phyloP scores from a whole-genome alignment of 2,888 invertebrate species.

The Pristionchus japonicus region DNA sequence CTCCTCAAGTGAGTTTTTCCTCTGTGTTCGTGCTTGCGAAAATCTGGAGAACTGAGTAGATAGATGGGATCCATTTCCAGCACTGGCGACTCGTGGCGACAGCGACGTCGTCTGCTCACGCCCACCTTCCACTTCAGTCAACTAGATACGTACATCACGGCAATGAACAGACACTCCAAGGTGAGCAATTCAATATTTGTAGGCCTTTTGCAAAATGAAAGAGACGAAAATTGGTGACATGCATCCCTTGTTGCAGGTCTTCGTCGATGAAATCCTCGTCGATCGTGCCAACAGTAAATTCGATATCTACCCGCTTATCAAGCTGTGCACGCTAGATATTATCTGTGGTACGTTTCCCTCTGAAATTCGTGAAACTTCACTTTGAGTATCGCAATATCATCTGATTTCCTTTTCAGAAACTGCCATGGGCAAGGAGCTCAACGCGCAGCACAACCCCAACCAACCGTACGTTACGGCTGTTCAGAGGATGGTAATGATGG shows the following conservation, averaged over 20 bases:
- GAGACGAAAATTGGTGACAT: background rate
- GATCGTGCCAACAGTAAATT: background rate
- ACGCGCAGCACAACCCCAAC: slow-evolving; percentile 40
- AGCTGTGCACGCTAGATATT: slow-evolving; percentile 41
- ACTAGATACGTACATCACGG: slow-evolving; percentile 26
- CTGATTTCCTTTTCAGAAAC: slow-evolving; percentile 44
- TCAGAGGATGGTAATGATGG: background rate
- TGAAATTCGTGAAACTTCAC: no score
- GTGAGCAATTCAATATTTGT: background rate
- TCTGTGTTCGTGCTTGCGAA: background rate
- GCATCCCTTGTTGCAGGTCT: no score
- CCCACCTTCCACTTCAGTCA: slow-evolving; percentile 45
- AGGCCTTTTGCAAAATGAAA: background rate
- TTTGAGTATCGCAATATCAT: no score
- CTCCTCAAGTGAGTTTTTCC: slow-evolving; percentile 1
- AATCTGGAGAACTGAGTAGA: no score
- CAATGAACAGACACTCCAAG: slow-evolving; percentile 44
- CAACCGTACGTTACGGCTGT: slow-evolving; percentile 43
- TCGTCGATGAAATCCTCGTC: slow-evolving; percentile 11
- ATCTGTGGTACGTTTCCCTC: slow-evolving; percentile 5
- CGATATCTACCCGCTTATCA: slow-evolving; percentile 42
- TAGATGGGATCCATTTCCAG: no score
- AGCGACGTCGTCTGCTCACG: slow-evolving; percentile 36
- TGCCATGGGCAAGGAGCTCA: slow-evolving; percentile 44
- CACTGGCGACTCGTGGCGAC: slow-evolving; percentile 33